Percentiles rank a stretch among this genome's conserved stretches.
These are phyloP conservation scores for Monoplex corrugatus DNA, from an alignment of 2,888 invertebrate genomes.

Conservation along the genomic window DNA sequence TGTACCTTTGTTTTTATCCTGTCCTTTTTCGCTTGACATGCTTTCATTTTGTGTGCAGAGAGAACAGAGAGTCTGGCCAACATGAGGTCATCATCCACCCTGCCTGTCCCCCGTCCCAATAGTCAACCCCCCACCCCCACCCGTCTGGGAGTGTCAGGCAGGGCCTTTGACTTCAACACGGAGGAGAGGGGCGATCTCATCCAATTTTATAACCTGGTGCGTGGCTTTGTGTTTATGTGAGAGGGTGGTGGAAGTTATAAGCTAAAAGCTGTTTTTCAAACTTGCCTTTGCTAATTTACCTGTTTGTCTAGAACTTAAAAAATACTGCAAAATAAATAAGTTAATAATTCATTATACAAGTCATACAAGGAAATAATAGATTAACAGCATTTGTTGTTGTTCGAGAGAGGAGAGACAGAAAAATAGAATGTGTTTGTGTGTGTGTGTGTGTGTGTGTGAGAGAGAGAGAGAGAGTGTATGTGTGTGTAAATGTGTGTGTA, in stretches of 20 bases:
- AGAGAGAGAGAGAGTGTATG: neutral
- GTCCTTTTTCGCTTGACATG: neutral
- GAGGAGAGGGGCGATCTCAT: constrained; percentile 92
- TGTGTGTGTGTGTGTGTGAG: constrained; percentile 14
- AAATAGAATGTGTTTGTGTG: constrained; percentile 1
- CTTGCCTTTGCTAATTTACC: too few species aligned
- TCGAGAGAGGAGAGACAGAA: too few species aligned
- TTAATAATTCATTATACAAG: too few species aligned
- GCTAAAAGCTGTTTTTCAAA: too few species aligned
- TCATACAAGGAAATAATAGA: too few species aligned
- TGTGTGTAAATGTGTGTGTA: neutral
- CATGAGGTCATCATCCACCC: constrained; percentile 83
- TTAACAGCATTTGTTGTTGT: too few species aligned
- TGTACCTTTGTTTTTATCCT: too few species aligned
- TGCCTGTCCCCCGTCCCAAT: constrained; percentile 82
- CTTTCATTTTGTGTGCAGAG: constrained; percentile 58
- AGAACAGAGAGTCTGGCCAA: constrained; percentile 67
- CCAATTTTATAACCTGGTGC: constrained; percentile 91
- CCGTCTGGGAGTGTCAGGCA: constrained; percentile 84
- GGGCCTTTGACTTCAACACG: constrained; percentile 80
- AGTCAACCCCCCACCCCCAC: constrained; percentile 85
- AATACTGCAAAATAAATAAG: too few species aligned
- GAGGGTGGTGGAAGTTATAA: too few species aligned
- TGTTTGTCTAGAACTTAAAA: too few species aligned
- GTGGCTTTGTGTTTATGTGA: too few species aligned